phyloP scores from a whole-genome alignment of 2,888 invertebrate species.

The Rhingia rostrata region DNA sequence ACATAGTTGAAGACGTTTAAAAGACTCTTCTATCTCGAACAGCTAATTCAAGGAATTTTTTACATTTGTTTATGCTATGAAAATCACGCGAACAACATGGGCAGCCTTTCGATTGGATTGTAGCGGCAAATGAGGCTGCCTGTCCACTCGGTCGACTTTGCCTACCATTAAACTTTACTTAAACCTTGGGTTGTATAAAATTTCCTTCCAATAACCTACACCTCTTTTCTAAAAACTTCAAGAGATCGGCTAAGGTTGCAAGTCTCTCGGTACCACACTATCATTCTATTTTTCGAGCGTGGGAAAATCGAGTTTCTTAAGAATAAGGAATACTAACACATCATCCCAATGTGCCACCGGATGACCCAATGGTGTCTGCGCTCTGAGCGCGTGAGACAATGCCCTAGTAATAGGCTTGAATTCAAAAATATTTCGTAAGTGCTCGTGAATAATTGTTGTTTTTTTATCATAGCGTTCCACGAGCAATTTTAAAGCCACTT shows the following conservation, averaged over 20 bases:
- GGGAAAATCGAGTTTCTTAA: conserved; percentile 1
- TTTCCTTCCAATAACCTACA: not conserved
- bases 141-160: not conserved
- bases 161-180: not conserved
- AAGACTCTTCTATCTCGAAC: no score
- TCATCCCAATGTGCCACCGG: conserved; percentile 1
- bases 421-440: not conserved
- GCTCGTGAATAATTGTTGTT: no score
- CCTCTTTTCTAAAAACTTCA: not conserved
- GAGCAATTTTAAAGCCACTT: no score
- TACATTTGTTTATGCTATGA: no score
- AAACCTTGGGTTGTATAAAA: not conserved
- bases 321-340: not conserved
- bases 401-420: not conserved
- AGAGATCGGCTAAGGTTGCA: not conserved
- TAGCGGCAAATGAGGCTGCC: conserved; percentile 8
- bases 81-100: no score
- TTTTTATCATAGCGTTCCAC: no score
- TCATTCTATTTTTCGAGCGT: no score
- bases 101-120: no score
- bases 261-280: not conserved
- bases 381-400: not conserved
- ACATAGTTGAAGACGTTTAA: no score
- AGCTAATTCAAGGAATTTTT: no score
- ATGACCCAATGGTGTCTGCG: conserved; percentile 1